Evolutionary conservation across 2,797 vertebrate species (phyloP).

Genomic region (Nyctalus aviator): DNA sequence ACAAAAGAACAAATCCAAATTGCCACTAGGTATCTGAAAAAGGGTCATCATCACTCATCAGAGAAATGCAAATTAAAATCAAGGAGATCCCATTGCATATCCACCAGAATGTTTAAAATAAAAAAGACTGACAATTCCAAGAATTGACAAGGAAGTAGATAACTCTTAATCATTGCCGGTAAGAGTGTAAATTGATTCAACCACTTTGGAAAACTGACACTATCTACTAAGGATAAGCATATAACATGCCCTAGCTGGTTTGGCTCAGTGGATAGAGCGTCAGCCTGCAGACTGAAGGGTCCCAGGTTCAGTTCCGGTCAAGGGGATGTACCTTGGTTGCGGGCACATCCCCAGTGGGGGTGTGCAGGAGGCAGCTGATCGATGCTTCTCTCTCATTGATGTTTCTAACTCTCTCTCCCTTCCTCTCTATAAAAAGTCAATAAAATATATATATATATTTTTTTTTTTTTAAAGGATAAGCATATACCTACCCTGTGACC

Average conservation of each 20-base stretch:
- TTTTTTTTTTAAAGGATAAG: not conserved
- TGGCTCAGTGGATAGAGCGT: too few relatives aligned
- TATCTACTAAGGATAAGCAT: not conserved
- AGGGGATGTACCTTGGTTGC: too few relatives aligned
- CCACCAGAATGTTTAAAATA: slow-evolving; percentile 11
- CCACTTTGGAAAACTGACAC: slow-evolving; percentile 1
- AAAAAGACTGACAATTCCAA: not conserved
- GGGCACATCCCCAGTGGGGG: too few relatives aligned
- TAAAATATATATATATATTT: too few relatives aligned
- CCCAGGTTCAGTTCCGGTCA: too few relatives aligned
- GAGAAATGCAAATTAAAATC: slow-evolving; percentile 9
- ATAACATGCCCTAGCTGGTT: not conserved
- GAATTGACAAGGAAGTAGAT: not conserved
- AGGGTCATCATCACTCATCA: not conserved
- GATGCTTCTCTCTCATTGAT: too few relatives aligned
- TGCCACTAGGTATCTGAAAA: not conserved
- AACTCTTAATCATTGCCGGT: not conserved
- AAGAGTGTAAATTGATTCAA: not conserved
- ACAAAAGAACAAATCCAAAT: not conserved
- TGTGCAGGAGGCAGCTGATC: too few relatives aligned
- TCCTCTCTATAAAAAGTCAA: too few relatives aligned
- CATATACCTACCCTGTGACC: not conserved
- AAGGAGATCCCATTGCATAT: not conserved
- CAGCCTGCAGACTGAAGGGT: too few relatives aligned
- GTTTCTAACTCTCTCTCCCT: too few relatives aligned